phyloP scores from a whole-genome alignment of 2,113 vertebrate species.

The Lipophrys pholis region DNA sequence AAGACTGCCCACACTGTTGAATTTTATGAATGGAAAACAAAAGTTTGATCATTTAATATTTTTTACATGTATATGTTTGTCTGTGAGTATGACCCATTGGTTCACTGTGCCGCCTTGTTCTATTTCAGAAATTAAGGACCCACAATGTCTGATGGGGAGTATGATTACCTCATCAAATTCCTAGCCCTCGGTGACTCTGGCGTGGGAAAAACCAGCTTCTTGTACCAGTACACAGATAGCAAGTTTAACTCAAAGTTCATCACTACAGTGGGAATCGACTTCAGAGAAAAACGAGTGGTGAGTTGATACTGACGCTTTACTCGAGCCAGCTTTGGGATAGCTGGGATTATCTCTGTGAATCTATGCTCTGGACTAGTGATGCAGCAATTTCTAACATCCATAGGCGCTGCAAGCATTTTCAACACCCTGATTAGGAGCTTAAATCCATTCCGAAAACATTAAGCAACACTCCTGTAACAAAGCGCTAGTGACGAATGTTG shows the following conservation, averaged over 20 bases:
- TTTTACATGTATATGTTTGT: no score
- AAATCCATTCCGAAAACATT: constrained; percentile 44
- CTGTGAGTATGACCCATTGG: no score
- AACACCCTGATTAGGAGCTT: constrained; percentile 34
- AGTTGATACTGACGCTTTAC: constrained; percentile 67
- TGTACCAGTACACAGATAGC: constrained; percentile 97
- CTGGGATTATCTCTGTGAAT: no score
- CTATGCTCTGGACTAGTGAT: background rate
- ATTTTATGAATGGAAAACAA: no score
- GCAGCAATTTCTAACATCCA: background rate
- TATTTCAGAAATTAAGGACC: no score
- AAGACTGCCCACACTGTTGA: no score
- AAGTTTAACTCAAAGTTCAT: constrained; percentile 99
- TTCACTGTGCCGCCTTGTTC: no score
- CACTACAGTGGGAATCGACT: constrained; percentile 98
- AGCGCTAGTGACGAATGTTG: constrained; percentile 40
- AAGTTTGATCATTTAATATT: no score
- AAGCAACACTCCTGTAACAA: constrained; percentile 34
- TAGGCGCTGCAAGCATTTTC: background rate
- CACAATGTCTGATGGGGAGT: constrained; percentile 95
- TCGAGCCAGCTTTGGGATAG: background rate
- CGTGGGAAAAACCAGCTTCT: constrained; percentile 97
- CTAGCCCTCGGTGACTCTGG: constrained; percentile 97
- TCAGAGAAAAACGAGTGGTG: constrained; percentile 98
- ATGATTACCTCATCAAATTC: constrained; percentile 99